A percentile compares a stretch with the other conserved stretches of the same genome.
Evolutionary conservation across 2,113 vertebrate species (phyloP).

Genomic region (Pyxicephalus adspersus): DNA sequence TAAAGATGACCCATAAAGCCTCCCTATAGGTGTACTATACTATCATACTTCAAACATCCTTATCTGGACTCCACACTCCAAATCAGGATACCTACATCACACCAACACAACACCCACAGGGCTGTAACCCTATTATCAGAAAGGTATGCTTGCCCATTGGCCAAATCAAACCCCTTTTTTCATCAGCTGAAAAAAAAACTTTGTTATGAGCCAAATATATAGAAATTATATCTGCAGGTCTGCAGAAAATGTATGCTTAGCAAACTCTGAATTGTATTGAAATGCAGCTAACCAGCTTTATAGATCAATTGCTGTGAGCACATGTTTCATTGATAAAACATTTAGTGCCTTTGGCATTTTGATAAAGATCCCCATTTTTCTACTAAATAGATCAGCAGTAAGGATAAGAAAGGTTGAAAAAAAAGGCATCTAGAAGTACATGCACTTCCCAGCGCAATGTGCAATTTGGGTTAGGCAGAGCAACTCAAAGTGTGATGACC

Average conservation of each 20-base stretch:
- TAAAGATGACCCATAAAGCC: no score
- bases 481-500: neutral
- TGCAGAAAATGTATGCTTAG: neutral
- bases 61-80: no score
- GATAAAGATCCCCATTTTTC: constrained; percentile 27
- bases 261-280: neutral
- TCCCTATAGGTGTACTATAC: no score
- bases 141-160: no score
- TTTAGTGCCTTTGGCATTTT: constrained; percentile 27
- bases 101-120: no score
- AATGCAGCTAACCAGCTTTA: neutral
- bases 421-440: neutral
- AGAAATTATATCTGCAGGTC: neutral
- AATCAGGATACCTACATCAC: no score
- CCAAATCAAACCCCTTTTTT: no score
- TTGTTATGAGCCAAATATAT: neutral
- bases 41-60: no score
- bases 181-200: neutral
- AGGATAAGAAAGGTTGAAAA: constrained; percentile 22
- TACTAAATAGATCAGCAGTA: constrained; percentile 21
- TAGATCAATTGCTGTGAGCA: constrained; percentile 5
- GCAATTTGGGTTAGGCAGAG: neutral
- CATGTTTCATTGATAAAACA: constrained; percentile 31
- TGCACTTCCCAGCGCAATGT: neutral
- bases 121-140: no score